phyloP scores from a whole-genome alignment of 2,888 invertebrate genomes.

The Auanema freiburgensis region DNA sequence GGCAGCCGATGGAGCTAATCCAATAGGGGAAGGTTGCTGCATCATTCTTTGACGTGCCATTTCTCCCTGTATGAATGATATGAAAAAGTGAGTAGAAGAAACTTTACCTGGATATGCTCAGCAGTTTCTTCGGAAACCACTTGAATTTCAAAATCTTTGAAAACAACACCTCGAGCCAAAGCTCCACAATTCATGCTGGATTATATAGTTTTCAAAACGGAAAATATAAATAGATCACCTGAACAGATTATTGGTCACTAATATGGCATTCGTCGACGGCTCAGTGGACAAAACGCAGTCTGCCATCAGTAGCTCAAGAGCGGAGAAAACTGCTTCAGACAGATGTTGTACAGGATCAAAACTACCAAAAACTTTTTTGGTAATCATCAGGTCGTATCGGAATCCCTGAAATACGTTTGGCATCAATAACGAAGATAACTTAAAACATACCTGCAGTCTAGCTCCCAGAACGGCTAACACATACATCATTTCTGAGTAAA shows the following conservation, averaged over 20 bases:
- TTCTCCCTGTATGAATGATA: constrained; percentile 37
- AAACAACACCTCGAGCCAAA: constrained; percentile 58
- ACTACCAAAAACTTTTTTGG: constrained; percentile 45
- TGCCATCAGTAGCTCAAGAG: constrained; percentile 59
- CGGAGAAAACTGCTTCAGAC: constrained; percentile 58
- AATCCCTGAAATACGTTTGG: constrained; percentile 42
- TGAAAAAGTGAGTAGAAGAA: not conserved
- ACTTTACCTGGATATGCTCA: constrained; percentile 51
- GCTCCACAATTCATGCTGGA: constrained; percentile 59
- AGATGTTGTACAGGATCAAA: constrained; percentile 54
- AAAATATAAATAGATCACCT: constrained; percentile 25
- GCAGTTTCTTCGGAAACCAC: constrained; percentile 61
- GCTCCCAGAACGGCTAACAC: constrained; percentile 58
- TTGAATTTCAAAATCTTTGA: constrained; percentile 61
- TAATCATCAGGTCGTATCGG: constrained; percentile 56
- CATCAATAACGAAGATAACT: not conserved
- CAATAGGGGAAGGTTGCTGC: constrained; percentile 56
- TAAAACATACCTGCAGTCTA: constrained; percentile 41
- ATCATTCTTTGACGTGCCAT: constrained; percentile 55
- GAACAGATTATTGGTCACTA: constrained; percentile 61
- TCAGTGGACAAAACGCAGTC: constrained; percentile 61
- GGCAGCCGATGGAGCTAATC: constrained; percentile 48
- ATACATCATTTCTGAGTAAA: constrained; percentile 61
- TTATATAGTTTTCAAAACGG: not conserved
- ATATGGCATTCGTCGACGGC: constrained; percentile 58